phyloP scores from a whole-genome alignment of 2,113 vertebrate species.

The Psammodynastes pulverulentus region DNA sequence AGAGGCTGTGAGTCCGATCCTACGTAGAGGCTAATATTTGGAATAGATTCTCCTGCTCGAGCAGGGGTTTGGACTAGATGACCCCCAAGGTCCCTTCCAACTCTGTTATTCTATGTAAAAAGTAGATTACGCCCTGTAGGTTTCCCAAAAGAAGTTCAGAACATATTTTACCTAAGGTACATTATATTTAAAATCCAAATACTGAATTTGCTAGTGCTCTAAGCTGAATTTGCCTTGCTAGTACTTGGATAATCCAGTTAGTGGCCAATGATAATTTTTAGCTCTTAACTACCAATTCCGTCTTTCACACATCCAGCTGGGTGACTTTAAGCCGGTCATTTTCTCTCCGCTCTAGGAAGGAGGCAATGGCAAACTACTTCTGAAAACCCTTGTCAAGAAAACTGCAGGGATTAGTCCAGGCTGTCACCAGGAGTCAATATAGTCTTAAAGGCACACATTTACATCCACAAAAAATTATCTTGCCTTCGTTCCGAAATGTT shows the following conservation, averaged over 20 bases:
- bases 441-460: neutral
- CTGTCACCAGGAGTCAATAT: neutral
- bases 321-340: neutral
- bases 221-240: neutral
- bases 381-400: neutral
- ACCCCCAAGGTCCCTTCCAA: too few species aligned
- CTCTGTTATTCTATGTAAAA: too few species aligned
- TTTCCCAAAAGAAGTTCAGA: neutral
- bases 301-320: neutral
- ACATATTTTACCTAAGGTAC: neutral
- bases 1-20: too few species aligned
- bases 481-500: neutral
- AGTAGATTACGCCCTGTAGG: neutral
- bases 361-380: neutral
- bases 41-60: too few species aligned
- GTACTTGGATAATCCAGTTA: neutral
- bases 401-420: neutral
- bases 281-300: neutral
- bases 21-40: too few species aligned
- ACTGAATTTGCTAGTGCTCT: neutral
- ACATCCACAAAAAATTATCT: neutral
- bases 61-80: too few species aligned
- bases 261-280: neutral
- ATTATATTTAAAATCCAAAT: fast-evolving
- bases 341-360: neutral